A percentile compares a stretch with the other conserved stretches of the same genome.
Evolutionary conservation across 2,797 vertebrate species (phyloP).

Genomic region (Kryptolebias ocellatus): DNA sequence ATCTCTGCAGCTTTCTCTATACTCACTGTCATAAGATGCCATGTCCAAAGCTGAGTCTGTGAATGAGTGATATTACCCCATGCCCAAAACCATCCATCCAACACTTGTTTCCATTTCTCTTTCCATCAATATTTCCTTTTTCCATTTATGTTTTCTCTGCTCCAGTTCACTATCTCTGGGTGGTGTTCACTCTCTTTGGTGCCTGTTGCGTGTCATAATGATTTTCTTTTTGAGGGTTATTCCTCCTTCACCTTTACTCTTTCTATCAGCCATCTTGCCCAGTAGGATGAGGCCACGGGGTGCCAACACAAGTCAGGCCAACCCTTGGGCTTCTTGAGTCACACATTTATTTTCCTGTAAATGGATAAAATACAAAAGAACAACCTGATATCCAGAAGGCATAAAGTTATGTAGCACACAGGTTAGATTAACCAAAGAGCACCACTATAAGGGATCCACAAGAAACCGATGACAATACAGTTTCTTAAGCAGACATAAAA

Average conservation of each 20-base stretch:
- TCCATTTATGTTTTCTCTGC: constrained; percentile 18
- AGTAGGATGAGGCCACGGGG: constrained; percentile 27
- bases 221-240: constrained; percentile 60
- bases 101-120: constrained; percentile 7
- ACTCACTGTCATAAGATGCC: constrained; percentile 35
- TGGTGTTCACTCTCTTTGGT: constrained; percentile 55
- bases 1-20: constrained; percentile 36
- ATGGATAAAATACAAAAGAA: not conserved
- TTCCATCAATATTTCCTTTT: constrained; percentile 13
- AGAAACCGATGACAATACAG: too few relatives aligned
- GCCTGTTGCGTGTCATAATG: constrained; percentile 77
- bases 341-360: not conserved
- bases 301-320: constrained; percentile 33
- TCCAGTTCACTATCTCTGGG: constrained; percentile 24
- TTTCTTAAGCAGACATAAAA: too few relatives aligned
- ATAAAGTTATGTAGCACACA: not conserved
- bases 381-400: not conserved
- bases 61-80: constrained; percentile 47
- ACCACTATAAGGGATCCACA: too few relatives aligned
- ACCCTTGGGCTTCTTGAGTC: not conserved
- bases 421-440: too few relatives aligned
- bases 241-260: constrained; percentile 6
- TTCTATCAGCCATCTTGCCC: constrained; percentile 36
- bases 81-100: constrained; percentile 18
- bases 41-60: constrained; percentile 36